Evolutionary conservation across 2,888 invertebrate species (phyloP).

Genomic region (Scaptomyza flava): DNA sequence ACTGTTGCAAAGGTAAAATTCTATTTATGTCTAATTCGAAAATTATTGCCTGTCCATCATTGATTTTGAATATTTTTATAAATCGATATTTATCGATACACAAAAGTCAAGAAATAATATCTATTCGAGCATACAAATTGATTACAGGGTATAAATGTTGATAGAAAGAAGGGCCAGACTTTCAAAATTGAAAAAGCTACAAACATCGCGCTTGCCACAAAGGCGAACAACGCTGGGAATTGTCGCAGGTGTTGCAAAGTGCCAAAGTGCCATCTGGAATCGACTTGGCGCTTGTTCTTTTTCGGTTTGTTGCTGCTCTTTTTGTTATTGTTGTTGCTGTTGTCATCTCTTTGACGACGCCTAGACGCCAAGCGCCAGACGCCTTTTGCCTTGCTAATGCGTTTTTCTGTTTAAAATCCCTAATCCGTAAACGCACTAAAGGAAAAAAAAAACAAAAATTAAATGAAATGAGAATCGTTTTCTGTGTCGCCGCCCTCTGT

Average conservation of each 20-base stretch:
- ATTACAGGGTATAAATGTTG: conserved; percentile 18
- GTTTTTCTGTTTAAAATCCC: conserved; percentile 77
- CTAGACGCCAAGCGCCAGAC: conserved; percentile 31
- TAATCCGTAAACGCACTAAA: conserved; percentile 79
- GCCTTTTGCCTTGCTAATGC: conserved; percentile 76
- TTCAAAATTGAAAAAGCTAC: conserved; percentile 24
- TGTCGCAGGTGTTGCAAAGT: conserved; percentile 81
- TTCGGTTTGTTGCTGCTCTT: conserved; percentile 15
- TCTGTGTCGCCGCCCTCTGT: conserved; percentile 57
- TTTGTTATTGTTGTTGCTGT: conserved; percentile 20
- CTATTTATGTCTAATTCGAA: too few relatives aligned
- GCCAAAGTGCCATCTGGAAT: conserved; percentile 54
- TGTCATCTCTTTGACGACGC: conserved; percentile 43
- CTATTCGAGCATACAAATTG: background rate
- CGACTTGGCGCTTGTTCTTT: conserved; percentile 23
- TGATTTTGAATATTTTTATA: background rate
- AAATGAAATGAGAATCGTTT: conserved; percentile 46
- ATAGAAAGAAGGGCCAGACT: conserved; percentile 13
- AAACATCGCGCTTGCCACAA: conserved; percentile 16
- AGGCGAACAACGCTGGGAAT: conserved; percentile 68
- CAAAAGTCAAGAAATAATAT: background rate
- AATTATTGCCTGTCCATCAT: too few relatives aligned
- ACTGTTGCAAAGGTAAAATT: too few relatives aligned
- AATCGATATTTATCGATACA: conserved; percentile 6
- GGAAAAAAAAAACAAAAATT: conserved; percentile 1